These are phyloP conservation scores for Clivina fossor DNA, from an alignment of 2,888 invertebrate genomes.

Conservation along the genomic window DNA sequence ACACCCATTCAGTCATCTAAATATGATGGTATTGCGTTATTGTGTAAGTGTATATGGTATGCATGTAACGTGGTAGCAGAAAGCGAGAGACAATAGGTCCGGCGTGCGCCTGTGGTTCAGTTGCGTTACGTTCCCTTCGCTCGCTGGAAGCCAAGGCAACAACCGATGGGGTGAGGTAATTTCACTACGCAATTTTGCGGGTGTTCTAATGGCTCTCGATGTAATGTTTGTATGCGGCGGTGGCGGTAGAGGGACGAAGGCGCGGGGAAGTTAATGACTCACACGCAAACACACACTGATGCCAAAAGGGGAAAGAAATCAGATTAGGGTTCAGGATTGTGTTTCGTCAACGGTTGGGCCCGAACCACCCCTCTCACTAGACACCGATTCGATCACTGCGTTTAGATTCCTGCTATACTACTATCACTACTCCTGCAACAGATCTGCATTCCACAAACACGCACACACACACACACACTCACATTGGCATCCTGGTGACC, in stretches of 20 bases:
- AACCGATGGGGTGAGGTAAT: conserved; percentile 46
- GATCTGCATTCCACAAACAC: not conserved
- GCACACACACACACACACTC: not conserved
- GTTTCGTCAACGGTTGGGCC: conserved; percentile 21
- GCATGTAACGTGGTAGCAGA: too few species aligned
- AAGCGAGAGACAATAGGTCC: not conserved
- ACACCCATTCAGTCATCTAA: too few species aligned
- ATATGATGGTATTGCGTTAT: too few species aligned
- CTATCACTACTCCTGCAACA: not conserved
- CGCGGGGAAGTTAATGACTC: conserved; percentile 54
- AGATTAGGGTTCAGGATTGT: conserved; percentile 50
- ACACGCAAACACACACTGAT: conserved; percentile 49
- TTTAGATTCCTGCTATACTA: too few species aligned
- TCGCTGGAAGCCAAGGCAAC: too few species aligned
- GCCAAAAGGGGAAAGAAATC: conserved; percentile 53
- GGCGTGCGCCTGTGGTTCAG: not conserved
- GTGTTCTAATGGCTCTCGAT: conserved; percentile 51
- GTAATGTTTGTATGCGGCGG: conserved; percentile 50
- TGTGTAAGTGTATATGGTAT: too few species aligned
- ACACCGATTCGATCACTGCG: too few species aligned
- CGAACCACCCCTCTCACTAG: conserved; percentile 2
- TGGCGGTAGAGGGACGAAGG: too few species aligned
- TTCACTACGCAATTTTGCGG: conserved; percentile 53
- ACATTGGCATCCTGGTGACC: not conserved
- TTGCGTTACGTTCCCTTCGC: too few species aligned